Evolutionary conservation across 2,888 invertebrate genomes (phyloP).

Genomic region (Ceriagrion tenellum): DNA sequence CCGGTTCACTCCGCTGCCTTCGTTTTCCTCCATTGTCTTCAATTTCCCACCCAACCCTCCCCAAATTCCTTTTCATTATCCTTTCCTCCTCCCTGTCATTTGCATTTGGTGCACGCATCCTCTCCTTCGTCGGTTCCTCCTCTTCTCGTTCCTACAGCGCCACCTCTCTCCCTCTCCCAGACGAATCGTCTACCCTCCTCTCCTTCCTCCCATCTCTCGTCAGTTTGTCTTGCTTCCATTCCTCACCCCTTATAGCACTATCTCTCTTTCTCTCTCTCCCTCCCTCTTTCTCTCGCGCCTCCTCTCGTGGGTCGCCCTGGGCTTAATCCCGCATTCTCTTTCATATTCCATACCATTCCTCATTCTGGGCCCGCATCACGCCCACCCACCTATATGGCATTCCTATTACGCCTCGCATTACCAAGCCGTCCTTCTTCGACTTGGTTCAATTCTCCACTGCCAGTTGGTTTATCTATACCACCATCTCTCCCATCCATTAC

Average conservation of each 20-base stretch:
- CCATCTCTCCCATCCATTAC: too few species aligned
- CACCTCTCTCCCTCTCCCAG: neutral
- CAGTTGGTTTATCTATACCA: too few species aligned
- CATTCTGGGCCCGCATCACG: neutral
- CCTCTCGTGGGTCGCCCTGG: neutral
- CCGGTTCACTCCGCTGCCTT: neutral
- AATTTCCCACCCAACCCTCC: neutral
- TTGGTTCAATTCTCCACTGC: too few species aligned
- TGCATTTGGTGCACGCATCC: neutral
- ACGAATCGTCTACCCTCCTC: neutral
- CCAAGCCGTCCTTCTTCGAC: too few species aligned
- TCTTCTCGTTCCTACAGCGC: too few species aligned
- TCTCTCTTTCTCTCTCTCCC: neutral
- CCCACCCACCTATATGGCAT: neutral
- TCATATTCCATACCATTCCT: neutral
- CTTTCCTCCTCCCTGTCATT: neutral
- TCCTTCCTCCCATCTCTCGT: neutral
- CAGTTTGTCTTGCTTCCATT: neutral
- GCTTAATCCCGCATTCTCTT: neutral
- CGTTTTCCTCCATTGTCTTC: neutral
- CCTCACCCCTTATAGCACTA: neutral
- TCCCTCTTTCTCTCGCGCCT: neutral
- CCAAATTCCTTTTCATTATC: neutral
- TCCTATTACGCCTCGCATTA: neutral
- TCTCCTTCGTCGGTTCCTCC: neutral